phyloP scores from a whole-genome alignment of 2,797 vertebrate genomes.

The Oreochromis grahami region DNA sequence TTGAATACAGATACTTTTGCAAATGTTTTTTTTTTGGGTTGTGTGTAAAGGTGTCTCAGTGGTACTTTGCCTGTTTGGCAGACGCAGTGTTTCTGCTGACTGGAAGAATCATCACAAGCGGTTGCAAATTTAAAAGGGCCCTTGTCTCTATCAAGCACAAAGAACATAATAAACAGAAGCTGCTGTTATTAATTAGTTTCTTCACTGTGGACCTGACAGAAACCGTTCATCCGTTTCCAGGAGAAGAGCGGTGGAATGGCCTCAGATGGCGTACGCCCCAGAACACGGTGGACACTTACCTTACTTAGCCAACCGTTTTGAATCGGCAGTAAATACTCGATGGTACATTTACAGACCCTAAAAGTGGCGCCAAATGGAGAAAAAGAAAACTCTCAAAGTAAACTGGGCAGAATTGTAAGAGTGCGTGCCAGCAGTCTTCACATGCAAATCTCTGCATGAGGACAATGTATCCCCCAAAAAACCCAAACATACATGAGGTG shows the following conservation, averaged over 20 bases:
- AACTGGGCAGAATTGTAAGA: not conserved
- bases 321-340: slow-evolving; percentile 34
- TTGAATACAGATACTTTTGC: not conserved
- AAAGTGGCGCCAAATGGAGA: slow-evolving; percentile 11
- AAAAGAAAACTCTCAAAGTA: not conserved
- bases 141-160: slow-evolving; percentile 32
- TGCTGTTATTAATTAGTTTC: slow-evolving; percentile 48
- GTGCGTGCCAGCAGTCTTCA: not conserved
- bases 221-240: slow-evolving; percentile 59
- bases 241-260: slow-evolving; percentile 52
- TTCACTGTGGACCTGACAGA: slow-evolving; percentile 36
- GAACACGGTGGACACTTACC: slow-evolving; percentile 32
- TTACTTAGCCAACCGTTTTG: slow-evolving; percentile 30
- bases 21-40: fast-evolving
- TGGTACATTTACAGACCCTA: slow-evolving; percentile 23
- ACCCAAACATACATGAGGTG: not conserved
- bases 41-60: not conserved
- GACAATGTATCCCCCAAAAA: fast-evolving
- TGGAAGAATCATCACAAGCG: slow-evolving; percentile 27
- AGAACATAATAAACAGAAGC: slow-evolving; percentile 43
- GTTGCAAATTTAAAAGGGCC: slow-evolving; percentile 32
- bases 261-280: slow-evolving; percentile 43
- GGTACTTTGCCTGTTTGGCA: slow-evolving; percentile 26
- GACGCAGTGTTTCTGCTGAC: slow-evolving; percentile 5
- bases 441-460: not conserved